Percentiles rank a stretch among this genome's conserved stretches.
Conservation (phyloP, 2,113 vertebrate species). For the Perccottus glenii region DNA sequence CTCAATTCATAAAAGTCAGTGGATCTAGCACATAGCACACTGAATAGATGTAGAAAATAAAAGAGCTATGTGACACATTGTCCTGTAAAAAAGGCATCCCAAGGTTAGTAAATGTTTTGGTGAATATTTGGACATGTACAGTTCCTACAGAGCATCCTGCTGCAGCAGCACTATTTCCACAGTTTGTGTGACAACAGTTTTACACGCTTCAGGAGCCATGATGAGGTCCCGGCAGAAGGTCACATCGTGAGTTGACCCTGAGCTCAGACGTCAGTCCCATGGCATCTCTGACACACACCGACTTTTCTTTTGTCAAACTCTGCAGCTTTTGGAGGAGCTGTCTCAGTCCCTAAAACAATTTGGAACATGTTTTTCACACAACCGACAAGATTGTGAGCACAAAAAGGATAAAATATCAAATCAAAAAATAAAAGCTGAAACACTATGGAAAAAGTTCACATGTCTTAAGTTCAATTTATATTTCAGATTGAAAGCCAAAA, state of each 20-base stretch:
- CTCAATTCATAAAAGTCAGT: no score
- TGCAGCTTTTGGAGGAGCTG: slow-evolving; percentile 9
- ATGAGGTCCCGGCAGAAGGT: slow-evolving; percentile 50
- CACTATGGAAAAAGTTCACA: background rate
- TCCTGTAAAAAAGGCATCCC: background rate
- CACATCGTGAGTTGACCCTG: slow-evolving; percentile 30
- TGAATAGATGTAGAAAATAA: background rate
- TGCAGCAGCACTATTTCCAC: slow-evolving; percentile 4
- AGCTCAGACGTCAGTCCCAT: slow-evolving; percentile 6
- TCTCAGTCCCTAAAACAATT: slow-evolving; percentile 4
- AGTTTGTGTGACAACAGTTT: slow-evolving; percentile 32
- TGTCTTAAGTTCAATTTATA: background rate
- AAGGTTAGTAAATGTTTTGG: background rate
- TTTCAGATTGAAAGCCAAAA: background rate
- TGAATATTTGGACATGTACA: background rate
- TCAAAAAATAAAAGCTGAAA: background rate
- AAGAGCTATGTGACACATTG: background rate
- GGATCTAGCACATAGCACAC: background rate
- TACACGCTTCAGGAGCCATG: slow-evolving; percentile 41
- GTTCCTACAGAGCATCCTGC: background rate
- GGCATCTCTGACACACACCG: background rate
- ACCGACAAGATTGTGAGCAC: background rate
- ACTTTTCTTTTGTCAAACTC: background rate
- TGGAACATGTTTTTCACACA: slow-evolving; percentile 16
- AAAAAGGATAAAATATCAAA: no score